These are phyloP conservation scores for Enteromius paludinosus DNA, from an alignment of 2,797 vertebrate genomes.

Conservation along the genomic window DNA sequence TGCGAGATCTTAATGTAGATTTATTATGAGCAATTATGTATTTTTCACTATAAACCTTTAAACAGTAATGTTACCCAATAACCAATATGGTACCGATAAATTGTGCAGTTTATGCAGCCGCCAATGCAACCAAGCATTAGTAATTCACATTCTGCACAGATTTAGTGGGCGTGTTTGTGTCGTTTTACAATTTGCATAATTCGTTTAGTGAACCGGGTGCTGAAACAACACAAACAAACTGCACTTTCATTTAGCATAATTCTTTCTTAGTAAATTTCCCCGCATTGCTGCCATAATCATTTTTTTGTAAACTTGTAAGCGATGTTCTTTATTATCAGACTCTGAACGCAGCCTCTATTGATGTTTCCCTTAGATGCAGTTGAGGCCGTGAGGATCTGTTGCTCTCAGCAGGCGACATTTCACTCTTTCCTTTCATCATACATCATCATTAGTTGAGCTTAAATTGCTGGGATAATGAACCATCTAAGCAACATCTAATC, in stretches of 20 bases:
- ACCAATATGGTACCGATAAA: not conserved
- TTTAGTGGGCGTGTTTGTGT: slow-evolving; percentile 5
- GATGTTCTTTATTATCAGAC: slow-evolving; percentile 29
- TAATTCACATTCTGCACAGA: not conserved
- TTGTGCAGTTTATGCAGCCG: not conserved
- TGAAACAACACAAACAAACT: slow-evolving; percentile 11
- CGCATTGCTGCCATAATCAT: not conserved
- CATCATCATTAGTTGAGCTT: slow-evolving; percentile 47
- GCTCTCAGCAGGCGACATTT: slow-evolving; percentile 33
- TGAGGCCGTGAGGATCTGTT: slow-evolving; percentile 9
- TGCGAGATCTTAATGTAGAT: not conserved
- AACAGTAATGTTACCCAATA: not conserved
- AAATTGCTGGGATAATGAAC: slow-evolving; percentile 40
- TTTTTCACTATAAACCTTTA: not conserved
- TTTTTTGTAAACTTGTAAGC: slow-evolving; percentile 7
- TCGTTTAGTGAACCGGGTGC: not conserved
- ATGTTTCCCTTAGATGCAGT: slow-evolving; percentile 29
- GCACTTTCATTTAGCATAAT: slow-evolving; percentile 21
- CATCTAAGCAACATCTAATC: slow-evolving; percentile 44
- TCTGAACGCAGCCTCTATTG: slow-evolving; percentile 3
- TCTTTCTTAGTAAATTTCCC: slow-evolving; percentile 8
- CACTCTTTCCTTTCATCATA: slow-evolving; percentile 37
- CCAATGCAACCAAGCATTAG: not conserved
- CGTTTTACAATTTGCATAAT: not conserved
- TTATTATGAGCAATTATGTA: not conserved